A percentile compares a stretch with the other conserved stretches of the same genome.
Conservation (phyloP, 2,888 invertebrate genomes). For the Ethmia dodecea region DNA sequence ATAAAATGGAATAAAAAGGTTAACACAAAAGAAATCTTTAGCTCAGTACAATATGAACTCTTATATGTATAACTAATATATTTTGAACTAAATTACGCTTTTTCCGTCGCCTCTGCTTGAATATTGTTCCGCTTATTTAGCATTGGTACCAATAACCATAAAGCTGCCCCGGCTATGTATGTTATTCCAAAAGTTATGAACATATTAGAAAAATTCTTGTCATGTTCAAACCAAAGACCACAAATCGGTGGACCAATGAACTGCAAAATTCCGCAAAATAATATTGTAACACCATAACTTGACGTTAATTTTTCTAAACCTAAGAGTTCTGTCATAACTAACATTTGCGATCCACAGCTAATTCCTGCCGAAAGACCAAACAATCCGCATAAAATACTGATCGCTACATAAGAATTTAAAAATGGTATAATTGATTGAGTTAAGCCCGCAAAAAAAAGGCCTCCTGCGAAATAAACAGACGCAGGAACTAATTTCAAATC, state of each 20-base stretch:
- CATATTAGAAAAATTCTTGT: constrained; percentile 81
- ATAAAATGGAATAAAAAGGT: no score
- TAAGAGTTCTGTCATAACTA: constrained; percentile 91
- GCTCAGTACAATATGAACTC: no score
- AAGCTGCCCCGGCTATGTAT: constrained; percentile 82
- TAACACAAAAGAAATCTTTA: no score
- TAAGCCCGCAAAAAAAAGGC: constrained; percentile 86
- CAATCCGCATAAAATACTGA: constrained; percentile 84
- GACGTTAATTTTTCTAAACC: constrained; percentile 90
- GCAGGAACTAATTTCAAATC: constrained; percentile 88
- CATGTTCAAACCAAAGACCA: constrained; percentile 82
- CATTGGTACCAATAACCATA: constrained; percentile 88
- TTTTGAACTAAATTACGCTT: no score
- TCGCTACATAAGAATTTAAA: constrained; percentile 76
- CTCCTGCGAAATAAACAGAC: constrained; percentile 88
- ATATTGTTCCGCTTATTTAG: constrained; percentile 75
- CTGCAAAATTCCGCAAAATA: constrained; percentile 90
- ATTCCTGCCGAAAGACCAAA: constrained; percentile 90
- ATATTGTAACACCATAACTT: constrained; percentile 90
- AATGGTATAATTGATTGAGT: constrained; percentile 84
- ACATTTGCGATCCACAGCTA: constrained; percentile 90
- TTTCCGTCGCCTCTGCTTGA: no score
- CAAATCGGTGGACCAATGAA: constrained; percentile 89
- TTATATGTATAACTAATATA: no score
- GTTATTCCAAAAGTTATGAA: constrained; percentile 86